phyloP scores from a whole-genome alignment of 2,797 vertebrate genomes.

The Syndactyla subalaris region DNA sequence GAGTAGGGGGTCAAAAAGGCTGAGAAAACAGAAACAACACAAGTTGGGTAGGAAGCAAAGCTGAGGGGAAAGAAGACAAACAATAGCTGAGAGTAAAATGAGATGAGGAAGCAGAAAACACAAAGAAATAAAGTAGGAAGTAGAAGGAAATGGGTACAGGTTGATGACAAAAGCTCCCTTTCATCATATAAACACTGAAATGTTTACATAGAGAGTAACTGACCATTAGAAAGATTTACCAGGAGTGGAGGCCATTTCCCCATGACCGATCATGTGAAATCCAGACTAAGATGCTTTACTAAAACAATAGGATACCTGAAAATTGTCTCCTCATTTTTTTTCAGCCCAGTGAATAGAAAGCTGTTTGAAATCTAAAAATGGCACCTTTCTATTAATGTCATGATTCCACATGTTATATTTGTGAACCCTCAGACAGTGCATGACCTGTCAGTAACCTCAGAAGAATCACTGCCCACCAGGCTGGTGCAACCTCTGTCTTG shows the following conservation, averaged over 20 bases:
- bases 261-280: not conserved
- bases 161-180: slow-evolving; percentile 16
- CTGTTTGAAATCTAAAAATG: not conserved
- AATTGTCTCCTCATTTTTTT: not conserved
- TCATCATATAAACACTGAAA: not conserved
- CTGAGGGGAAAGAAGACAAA: slow-evolving; percentile 7
- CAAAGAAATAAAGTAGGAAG: not conserved
- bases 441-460: not conserved
- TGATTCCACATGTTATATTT: not conserved
- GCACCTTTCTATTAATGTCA: not conserved
- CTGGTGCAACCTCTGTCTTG: not conserved
- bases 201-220: slow-evolving; percentile 16
- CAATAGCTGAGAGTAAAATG: not conserved
- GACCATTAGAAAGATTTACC: not conserved
- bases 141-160: slow-evolving; percentile 32
- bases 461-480: not conserved
- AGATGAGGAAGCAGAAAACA: slow-evolving; percentile 7
- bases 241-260: not conserved
- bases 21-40: slow-evolving; percentile 40
- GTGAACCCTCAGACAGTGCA: not conserved
- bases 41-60: not conserved
- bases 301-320: not conserved
- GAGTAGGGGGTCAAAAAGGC: not conserved
- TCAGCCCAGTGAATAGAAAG: not conserved
- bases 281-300: not conserved